Percentiles rank a stretch among this genome's conserved stretches.
These are phyloP conservation scores for Baryphthengus martii DNA, from an alignment of 2,113 vertebrate genomes.

Conservation along the genomic window DNA sequence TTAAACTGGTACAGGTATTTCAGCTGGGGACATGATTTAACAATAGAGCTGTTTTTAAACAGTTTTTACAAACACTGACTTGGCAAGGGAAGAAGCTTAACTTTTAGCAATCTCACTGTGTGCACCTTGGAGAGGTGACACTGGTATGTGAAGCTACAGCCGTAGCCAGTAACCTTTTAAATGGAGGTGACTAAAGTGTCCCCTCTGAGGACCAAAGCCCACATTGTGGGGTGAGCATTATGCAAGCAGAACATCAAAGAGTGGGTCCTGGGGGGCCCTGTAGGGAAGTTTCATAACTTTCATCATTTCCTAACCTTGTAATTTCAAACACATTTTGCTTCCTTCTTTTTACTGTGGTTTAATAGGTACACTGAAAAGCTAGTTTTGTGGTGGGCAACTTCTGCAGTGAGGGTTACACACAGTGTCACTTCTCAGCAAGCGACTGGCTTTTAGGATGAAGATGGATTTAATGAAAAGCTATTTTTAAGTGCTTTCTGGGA, in stretches of 20 bases:
- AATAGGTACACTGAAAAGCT: background rate
- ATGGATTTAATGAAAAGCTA: background rate
- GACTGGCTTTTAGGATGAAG: background rate
- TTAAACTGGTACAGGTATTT: background rate
- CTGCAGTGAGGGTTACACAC: background rate
- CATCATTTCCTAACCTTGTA: background rate
- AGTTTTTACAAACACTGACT: background rate
- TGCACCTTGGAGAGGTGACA: background rate
- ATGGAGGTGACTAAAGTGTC: background rate
- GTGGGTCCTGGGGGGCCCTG: background rate
- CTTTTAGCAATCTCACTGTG: background rate
- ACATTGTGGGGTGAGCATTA: background rate
- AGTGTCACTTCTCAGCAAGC: background rate
- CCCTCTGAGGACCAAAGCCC: background rate
- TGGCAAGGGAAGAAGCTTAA: background rate
- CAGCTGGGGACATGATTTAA: background rate
- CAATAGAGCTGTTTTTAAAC: background rate
- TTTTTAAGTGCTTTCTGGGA: background rate
- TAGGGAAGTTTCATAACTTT: background rate
- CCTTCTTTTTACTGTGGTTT: background rate
- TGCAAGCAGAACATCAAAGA: background rate
- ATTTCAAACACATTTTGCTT: background rate
- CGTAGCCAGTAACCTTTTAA: background rate
- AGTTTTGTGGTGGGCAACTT: background rate
- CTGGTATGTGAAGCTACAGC: background rate